These are phyloP conservation scores for Heliconius cydno DNA, from an alignment of 2,888 invertebrate genomes.

Conservation along the genomic window DNA sequence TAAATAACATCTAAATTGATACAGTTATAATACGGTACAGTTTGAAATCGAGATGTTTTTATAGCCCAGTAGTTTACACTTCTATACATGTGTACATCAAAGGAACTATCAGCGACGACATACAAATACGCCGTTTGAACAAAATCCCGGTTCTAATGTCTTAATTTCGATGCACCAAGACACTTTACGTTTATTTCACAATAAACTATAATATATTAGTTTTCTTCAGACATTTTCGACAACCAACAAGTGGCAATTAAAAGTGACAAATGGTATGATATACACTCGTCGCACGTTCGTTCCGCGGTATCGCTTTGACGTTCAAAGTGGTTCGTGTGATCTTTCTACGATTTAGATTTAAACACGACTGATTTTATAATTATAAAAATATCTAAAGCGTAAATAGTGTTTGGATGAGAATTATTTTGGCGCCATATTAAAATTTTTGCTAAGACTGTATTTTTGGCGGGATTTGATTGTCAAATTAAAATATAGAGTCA, in stretches of 20 bases:
- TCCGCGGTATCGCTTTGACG: constrained; percentile 61
- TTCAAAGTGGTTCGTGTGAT: constrained; percentile 68
- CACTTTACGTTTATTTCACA: constrained; percentile 67
- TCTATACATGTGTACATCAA: constrained; percentile 59
- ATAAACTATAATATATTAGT: constrained; percentile 78
- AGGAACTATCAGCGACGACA: constrained; percentile 57
- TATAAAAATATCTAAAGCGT: constrained; percentile 32
- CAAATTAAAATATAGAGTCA: not conserved
- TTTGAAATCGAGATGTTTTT: constrained; percentile 25
- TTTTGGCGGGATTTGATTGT: not conserved
- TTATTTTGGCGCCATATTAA: constrained; percentile 18
- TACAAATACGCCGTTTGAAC: constrained; percentile 66
- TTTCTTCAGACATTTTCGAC: constrained; percentile 72
- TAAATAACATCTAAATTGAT: constrained; percentile 4
- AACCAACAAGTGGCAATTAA: constrained; percentile 80
- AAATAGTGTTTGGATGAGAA: constrained; percentile 19
- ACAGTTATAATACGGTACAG: constrained; percentile 2
- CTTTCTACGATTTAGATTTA: constrained; percentile 62
- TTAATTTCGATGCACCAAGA: constrained; percentile 59
- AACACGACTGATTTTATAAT: constrained; percentile 37
- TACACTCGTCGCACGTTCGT: constrained; percentile 58
- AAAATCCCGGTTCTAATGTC: constrained; percentile 66
- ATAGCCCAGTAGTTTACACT: constrained; percentile 49
- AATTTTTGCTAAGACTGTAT: not conserved
- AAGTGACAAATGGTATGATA: constrained; percentile 82